Evolutionary conservation across 2,113 vertebrate species (phyloP), one percentile per base, ranked within the genome.

Genomic region (Pogonocichla stellata): DNA sequence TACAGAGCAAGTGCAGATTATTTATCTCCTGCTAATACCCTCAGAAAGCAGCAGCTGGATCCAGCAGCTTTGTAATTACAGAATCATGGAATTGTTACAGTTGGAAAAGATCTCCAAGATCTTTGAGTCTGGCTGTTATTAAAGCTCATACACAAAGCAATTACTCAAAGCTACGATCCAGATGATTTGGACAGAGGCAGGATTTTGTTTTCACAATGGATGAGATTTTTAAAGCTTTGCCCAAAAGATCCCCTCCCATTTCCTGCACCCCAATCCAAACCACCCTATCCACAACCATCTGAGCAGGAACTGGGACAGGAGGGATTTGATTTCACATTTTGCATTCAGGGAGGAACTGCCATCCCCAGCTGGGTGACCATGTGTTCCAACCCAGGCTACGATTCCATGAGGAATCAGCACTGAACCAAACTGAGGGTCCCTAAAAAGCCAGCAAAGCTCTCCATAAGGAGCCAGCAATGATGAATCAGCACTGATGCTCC

Each of bases 281-380:
- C 61, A 33, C 5, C 36, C 20, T 9, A 1, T 9, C 58, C 51
- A 24, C 10, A 6, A 25, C 22, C 61, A 19, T 5, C 34, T 4
- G 19, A 61, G 64, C 80, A 86, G 67, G 29, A 54, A 31, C 36
- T 1, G 13, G 42, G 38, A 43, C 20, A 13, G 2, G 3, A 54
- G 33, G 22, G 14, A 34, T 28, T 4, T 6, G 13, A 45, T 10
- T 33, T 23, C 54, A 14, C 25, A 51, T 4, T 34, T 31, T 54
- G 48, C 48, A 58, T 26, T 14, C 58, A 56, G 50, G 64, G 29
- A 85, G 70, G 34, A 81, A 24, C 31, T 17, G 40, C 18, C 19
- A 40, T 4, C 23, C n/a, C 36, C 5, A 0, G 19, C 9, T 40
- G 4, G 7, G 31, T 43, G 36, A 43, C 58, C 0, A 0, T 9